Evolutionary conservation across 2,888 invertebrate genomes (phyloP).

Genomic region (Drosophila tripunctata): DNA sequence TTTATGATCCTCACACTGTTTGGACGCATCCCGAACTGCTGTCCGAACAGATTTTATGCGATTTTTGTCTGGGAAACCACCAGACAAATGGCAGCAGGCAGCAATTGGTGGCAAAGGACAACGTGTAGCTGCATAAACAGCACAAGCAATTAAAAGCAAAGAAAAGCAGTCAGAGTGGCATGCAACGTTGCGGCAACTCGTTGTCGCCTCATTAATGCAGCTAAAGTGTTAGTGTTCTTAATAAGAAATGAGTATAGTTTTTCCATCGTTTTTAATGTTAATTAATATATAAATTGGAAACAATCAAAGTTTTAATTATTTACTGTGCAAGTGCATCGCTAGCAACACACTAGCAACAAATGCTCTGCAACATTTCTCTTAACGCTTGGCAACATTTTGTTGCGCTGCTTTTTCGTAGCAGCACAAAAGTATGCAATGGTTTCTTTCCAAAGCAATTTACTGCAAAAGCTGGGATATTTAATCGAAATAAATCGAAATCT

Average conservation of each 20-base stretch:
- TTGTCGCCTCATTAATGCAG: slow-evolving; percentile 61
- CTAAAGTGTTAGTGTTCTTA: slow-evolving; percentile 14
- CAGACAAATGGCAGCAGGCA: slow-evolving; percentile 26
- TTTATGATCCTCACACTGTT: slow-evolving; percentile 62
- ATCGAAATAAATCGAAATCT: neutral
- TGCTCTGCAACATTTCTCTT: slow-evolving; percentile 4
- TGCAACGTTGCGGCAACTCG: slow-evolving; percentile 22
- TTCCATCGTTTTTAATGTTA: neutral
- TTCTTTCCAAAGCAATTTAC: neutral
- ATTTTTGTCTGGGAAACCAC: slow-evolving; percentile 63
- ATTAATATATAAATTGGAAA: neutral
- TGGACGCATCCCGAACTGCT: slow-evolving; percentile 41
- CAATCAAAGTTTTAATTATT: neutral
- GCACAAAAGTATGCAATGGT: slow-evolving; percentile 33
- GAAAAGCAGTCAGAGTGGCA: slow-evolving; percentile 37
- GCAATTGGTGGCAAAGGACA: slow-evolving; percentile 10
- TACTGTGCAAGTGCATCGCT: neutral
- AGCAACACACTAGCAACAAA: neutral
- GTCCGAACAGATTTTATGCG: slow-evolving; percentile 62
- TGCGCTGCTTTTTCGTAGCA: neutral
- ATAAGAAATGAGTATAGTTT: slow-evolving; percentile 1
- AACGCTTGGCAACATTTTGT: slow-evolving; percentile 12
- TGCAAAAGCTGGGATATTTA: neutral
- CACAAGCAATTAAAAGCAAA: slow-evolving; percentile 69
- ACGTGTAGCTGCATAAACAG: slow-evolving; percentile 70